Base-by-base conservation (phyloP, 2,888 invertebrate genomes). In the Celastrina argiolus region DNA sequence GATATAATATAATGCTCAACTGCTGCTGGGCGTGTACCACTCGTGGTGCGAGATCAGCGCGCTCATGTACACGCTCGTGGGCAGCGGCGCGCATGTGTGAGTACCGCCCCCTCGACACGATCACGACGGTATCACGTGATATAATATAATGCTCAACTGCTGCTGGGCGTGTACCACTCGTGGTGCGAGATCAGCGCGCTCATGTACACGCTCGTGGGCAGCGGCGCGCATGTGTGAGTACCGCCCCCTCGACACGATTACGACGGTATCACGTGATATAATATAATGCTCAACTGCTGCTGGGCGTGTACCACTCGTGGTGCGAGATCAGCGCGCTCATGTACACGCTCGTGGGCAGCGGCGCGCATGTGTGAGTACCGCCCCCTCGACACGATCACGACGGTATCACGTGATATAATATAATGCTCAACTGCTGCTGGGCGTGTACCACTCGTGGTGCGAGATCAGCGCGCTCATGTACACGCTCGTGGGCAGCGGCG, bases 11-110 rank as follows among this genome's bases (percentile, higher is more conserved):
- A n/a, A n/a, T n/a, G n/a, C n/a, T n/a, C n/a, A n/a, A n/a, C n/a
- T n/a, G 88, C 73, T 91, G 69, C 79, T 90, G 0, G 89, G 90
- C 0, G 84, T 89, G 59, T 90, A 85, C 76, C 85, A 88, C 73
- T 87, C 88, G 18, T 90, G 89, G 89, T 90, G 89, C 67, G 90
- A 90, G 79, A 85, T 89, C 75, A 84, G 83, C 12, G 89, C 89
- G 0, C 84, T 91, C 70, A 84, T 91, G 78, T 87, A 87, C 78
- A 89, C 90, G 0, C 84, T 89, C 39, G 78, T 85, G 26, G 87
- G 85, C 1, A 83, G 85, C 28, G 87, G 85, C 1, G 83, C 84
- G 8, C 82, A 88, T 68, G 85, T 88, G 90, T 88, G 41, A 81
- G 89, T n/a, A n/a, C n/a, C n/a, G n/a, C n/a, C n/a, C n/a, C n/a